Percentiles rank a stretch among this genome's conserved stretches.
Conservation (phyloP, 2,888 invertebrate species). For the Amorpha juglandis region DNA sequence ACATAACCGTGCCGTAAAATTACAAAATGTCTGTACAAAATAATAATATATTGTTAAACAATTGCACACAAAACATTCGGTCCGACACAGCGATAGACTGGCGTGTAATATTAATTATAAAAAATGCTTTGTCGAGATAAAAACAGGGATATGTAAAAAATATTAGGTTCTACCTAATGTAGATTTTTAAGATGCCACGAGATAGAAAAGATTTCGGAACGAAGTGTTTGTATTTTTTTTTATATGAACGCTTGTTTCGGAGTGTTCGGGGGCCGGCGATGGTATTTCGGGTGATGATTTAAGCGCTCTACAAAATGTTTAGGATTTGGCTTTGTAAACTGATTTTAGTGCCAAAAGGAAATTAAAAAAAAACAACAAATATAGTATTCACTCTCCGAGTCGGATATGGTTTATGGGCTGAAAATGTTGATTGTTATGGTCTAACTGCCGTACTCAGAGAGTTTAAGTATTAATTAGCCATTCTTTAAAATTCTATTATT, state of each 20-base stretch:
- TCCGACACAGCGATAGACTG: constrained; percentile 5
- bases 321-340: background rate
- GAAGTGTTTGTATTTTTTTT: too few relatives aligned
- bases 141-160: constrained; percentile 7
- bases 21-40: too few relatives aligned
- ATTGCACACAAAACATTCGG: constrained; percentile 1
- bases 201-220: background rate
- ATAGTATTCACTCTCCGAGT: too few relatives aligned
- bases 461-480: too few relatives aligned
- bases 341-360: background rate
- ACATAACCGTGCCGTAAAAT: too few relatives aligned
- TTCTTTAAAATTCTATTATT: too few relatives aligned
- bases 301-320: background rate
- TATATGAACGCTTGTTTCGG: background rate
- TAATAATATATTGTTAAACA: too few relatives aligned
- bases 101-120: background rate
- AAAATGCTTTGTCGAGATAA: background rate
- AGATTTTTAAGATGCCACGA: background rate
- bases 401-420: too few relatives aligned
- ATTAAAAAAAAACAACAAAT: too few relatives aligned
- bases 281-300: background rate
- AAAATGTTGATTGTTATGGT: too few relatives aligned
- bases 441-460: too few relatives aligned
- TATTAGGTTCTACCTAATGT: constrained; percentile 13
- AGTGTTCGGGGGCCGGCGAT: background rate